Conservation (phyloP, 2,797 vertebrate genomes). For the Danio tinwini region DNA sequence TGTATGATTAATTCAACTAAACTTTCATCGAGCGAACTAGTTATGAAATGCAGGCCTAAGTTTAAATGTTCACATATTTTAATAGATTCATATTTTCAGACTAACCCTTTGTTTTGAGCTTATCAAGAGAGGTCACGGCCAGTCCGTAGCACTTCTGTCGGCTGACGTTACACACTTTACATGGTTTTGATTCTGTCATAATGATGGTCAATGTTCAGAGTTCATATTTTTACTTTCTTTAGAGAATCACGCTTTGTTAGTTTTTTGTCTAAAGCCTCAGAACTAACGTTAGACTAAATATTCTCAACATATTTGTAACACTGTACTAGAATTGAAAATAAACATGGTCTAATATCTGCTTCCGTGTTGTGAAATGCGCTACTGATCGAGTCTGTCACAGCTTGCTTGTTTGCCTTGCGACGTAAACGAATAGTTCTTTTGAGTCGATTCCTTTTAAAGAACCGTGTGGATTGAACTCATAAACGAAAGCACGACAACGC, state of each 20-base stretch:
- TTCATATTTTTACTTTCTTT: not conserved
- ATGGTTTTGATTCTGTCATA: slow-evolving; percentile 75
- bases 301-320: not conserved
- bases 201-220: slow-evolving; percentile 12
- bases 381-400: not conserved
- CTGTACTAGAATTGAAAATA: not conserved
- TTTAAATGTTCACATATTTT: not conserved
- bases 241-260: not conserved
- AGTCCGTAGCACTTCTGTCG: slow-evolving; percentile 74
- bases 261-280: not conserved
- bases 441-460: not conserved
- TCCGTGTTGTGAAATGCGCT: slow-evolving; percentile 21
- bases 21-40: not conserved
- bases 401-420: not conserved
- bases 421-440: not conserved
- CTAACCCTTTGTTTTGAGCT: slow-evolving; percentile 79
- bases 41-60: not conserved
- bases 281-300: not conserved
- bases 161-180: slow-evolving; percentile 75
- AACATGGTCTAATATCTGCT: not conserved
- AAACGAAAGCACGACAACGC: not conserved
- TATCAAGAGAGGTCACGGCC: slow-evolving; percentile 68
- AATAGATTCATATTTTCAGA: not conserved
- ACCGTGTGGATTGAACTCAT: not conserved
- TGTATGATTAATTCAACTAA: not conserved